A percentile compares a stretch with the other conserved stretches of the same genome.
Evolutionary conservation across 1,140 invertebrate genomes (phyloP).

Genomic region (Zaprionus lachaisei): DNA sequence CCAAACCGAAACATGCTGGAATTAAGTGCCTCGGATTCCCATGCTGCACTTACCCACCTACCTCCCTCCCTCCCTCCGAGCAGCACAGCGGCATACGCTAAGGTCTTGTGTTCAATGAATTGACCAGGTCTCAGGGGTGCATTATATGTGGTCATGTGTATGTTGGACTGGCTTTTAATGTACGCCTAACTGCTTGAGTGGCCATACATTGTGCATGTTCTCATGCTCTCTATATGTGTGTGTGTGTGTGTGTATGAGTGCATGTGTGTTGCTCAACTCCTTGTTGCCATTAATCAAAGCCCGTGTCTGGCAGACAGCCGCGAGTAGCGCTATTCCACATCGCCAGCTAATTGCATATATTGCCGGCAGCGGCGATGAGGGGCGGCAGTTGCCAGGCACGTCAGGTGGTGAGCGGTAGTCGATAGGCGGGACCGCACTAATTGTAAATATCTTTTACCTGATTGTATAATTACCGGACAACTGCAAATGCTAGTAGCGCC

Average conservation of each 20-base stretch:
- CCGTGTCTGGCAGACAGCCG: constrained; percentile 66
- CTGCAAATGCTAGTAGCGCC: constrained; percentile 36
- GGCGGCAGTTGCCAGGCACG: not conserved
- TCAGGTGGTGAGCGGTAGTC: constrained; percentile 4
- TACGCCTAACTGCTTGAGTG: constrained; percentile 41
- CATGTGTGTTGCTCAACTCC: constrained; percentile 14
- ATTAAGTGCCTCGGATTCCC: constrained; percentile 54
- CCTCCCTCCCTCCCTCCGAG: not conserved
- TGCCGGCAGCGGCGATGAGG: constrained; percentile 6
- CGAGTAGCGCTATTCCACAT: constrained; percentile 55
- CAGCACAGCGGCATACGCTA: not conserved
- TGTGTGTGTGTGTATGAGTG: not conserved
- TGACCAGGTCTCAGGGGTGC: constrained; percentile 72
- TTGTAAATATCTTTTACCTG: constrained; percentile 71
- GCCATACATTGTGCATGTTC: constrained; percentile 26
- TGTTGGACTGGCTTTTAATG: constrained; percentile 33
- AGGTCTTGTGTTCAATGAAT: constrained; percentile 26
- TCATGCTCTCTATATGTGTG: not conserved
- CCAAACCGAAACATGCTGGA: constrained; percentile 61
- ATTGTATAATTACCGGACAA: constrained; percentile 57
- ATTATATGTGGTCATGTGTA: constrained; percentile 40
- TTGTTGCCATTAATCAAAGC: constrained; percentile 68
- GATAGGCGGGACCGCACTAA: constrained; percentile 41
- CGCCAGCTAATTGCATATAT: constrained; percentile 71
- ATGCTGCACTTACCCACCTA: constrained; percentile 25